A percentile compares a stretch with the other conserved stretches of the same genome.
These are phyloP conservation scores for Drosophila takahashii DNA, from an alignment of 1,140 invertebrate species.

Conservation along the genomic window DNA sequence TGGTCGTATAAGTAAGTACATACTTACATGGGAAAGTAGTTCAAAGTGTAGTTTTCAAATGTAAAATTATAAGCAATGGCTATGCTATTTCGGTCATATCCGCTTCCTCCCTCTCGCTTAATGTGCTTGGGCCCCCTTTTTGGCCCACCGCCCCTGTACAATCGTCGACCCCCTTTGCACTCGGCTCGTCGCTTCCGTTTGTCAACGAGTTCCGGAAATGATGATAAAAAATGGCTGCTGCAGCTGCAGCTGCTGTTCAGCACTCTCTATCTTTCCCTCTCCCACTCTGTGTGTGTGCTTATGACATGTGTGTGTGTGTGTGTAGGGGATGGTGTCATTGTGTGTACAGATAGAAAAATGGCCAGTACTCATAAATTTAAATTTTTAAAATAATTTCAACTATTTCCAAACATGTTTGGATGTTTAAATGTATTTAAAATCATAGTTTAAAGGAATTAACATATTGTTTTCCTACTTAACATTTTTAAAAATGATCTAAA, in stretches of 20 bases:
- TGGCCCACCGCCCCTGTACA: slow-evolving; percentile 1
- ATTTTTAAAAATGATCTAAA: no score
- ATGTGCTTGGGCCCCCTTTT: slow-evolving; percentile 19
- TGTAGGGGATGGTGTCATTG: slow-evolving; percentile 20
- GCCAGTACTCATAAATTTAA: background rate
- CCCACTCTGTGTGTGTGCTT: slow-evolving; percentile 25
- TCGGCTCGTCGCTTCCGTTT: slow-evolving; percentile 78
- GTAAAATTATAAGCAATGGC: slow-evolving; percentile 76
- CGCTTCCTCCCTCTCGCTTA: slow-evolving; percentile 27
- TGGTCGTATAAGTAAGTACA: slow-evolving; percentile 52
- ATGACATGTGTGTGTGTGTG: slow-evolving; percentile 41
- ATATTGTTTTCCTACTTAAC: no score
- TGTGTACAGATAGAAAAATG: slow-evolving; percentile 21
- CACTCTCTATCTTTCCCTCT: slow-evolving; percentile 27
- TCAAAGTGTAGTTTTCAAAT: slow-evolving; percentile 67
- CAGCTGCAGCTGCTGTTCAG: slow-evolving; percentile 53
- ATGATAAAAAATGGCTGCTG: slow-evolving; percentile 81
- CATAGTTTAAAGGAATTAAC: no score
- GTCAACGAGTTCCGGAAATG: slow-evolving; percentile 82
- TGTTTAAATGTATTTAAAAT: no score
- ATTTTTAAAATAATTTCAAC: no score
- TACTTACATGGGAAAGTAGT: slow-evolving; percentile 62
- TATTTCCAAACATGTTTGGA: no score
- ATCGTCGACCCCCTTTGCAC: slow-evolving; percentile 58
- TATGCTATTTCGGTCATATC: slow-evolving; percentile 76